Conservation (phyloP, 1,140 invertebrate species). For the Stratiolaelaps scimitus region DNA sequence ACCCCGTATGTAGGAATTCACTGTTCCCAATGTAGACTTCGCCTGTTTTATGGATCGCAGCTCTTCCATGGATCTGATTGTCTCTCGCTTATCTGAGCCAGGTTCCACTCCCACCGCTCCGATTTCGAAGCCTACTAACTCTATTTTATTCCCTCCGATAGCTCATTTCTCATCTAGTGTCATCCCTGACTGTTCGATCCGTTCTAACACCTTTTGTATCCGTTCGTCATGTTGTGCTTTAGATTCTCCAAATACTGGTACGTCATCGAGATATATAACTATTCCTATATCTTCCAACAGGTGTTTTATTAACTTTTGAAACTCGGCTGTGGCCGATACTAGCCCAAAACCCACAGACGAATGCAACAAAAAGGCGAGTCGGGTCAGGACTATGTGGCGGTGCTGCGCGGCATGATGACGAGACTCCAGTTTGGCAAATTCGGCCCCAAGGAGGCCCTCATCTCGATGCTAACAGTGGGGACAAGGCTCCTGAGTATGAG, state of each 20-base stretch:
- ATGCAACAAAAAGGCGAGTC: too few species aligned
- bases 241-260: conserved; percentile 31
- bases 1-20: conserved; percentile 1
- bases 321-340: conserved; percentile 30
- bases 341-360: conserved; percentile 35
- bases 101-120: background rate
- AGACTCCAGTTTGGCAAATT: too few species aligned
- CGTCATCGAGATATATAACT: conserved; percentile 33
- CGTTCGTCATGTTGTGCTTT: conserved; percentile 31
- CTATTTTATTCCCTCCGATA: background rate
- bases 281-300: conserved; percentile 31
- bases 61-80: background rate
- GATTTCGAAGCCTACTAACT: conserved; percentile 25
- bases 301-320: conserved; percentile 32
- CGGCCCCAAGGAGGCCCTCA: too few species aligned
- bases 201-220: conserved; percentile 27
- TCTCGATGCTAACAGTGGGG: too few species aligned
- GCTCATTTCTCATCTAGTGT: conserved; percentile 34
- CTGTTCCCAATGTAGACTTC: background rate
- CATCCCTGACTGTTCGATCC: conserved; percentile 30
- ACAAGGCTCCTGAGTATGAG: too few species aligned
- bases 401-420: too few species aligned
- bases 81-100: background rate
- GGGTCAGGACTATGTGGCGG: too few species aligned
- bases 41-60: background rate